Evolutionary conservation across 2,797 vertebrate species (phyloP).

Genomic region (Sebastes melanostomus): DNA sequence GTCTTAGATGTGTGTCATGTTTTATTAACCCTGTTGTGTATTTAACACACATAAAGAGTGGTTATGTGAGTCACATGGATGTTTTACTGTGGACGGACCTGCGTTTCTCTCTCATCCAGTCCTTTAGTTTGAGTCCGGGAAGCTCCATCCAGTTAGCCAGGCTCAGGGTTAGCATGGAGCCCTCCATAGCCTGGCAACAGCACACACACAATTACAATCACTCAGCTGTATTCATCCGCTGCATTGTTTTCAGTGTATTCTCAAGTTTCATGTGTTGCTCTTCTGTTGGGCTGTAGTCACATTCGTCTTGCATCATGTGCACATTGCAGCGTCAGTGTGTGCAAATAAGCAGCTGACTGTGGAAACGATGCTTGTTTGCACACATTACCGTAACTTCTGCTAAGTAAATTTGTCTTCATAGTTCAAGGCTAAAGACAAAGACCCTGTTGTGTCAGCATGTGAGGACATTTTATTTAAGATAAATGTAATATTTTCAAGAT

Average conservation of each 20-base stretch:
- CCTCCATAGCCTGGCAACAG: constrained; percentile 82
- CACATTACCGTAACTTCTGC: background rate
- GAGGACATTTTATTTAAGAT: background rate
- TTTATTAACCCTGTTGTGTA: background rate
- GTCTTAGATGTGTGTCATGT: background rate
- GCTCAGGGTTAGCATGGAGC: constrained; percentile 86
- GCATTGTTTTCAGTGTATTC: background rate
- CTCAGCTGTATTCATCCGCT: background rate
- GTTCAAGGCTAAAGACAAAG: background rate
- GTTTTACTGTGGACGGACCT: constrained; percentile 65
- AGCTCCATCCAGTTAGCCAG: constrained; percentile 89
- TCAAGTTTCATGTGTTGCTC: background rate
- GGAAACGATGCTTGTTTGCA: background rate
- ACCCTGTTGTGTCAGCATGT: background rate
- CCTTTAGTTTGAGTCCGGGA: constrained; percentile 85
- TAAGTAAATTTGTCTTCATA: background rate
- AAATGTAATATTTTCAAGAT: background rate
- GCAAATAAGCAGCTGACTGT: background rate
- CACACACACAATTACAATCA: background rate
- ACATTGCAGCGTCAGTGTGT: background rate
- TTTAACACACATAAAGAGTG: background rate
- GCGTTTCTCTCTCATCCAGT: constrained; percentile 86
- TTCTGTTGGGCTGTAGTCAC: background rate
- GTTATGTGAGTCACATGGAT: background rate
- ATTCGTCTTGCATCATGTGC: background rate